Base-by-base conservation (phyloP, 2,888 invertebrate genomes). In the Rhagonycha fulva region DNA sequence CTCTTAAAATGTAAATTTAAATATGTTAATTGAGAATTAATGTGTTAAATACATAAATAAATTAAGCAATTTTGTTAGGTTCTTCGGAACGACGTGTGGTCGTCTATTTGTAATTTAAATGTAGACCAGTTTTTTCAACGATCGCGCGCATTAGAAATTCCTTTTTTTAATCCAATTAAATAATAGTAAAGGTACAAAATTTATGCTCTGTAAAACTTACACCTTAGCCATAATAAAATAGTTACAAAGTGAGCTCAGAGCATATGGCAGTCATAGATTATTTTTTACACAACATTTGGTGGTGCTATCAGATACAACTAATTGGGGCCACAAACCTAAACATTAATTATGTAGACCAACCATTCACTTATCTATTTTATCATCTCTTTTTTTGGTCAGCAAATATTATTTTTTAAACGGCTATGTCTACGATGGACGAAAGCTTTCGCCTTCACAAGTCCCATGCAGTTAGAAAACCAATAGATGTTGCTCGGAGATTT, bases 261-360 rank as follows among this genome's bases (percentile, higher is more conserved):
- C 79, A 79, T 79, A 79, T 79, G 79, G 79, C 68, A 72, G 72
- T 77, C 73, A 79, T 79, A 78, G 78, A 79, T 79, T 76, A 78
- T 76, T 78, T 79, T 79, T 79, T 79, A 79, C 78, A 78, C 77
- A 79, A 78, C 79, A 79, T 79, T 79, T 79, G 79, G 79, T 79
- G 79, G 79, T 76, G 76, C 75, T 79, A 79, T 79, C 79, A 70
- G 79, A 79, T 79, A 76, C 72, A 75, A 71, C 75, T 79, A 79
- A 79, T 79, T 79, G 76, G 79, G 76, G 76, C 76, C 78, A 76
- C 76, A 75, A 76, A 75, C 68, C 70, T 67, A 71, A 76, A 69
- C 79, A 78, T 79, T 79, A 79, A 79, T 79, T 79, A 76, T 70
- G 66, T 74, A 73, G 70, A 71, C 74, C 62, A 68, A 74, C 76